Percentiles rank a stretch among this genome's conserved stretches.
These are phyloP conservation scores for Ridgeia piscesae DNA, from an alignment of 1,140 invertebrate genomes.

Conservation along the genomic window DNA sequence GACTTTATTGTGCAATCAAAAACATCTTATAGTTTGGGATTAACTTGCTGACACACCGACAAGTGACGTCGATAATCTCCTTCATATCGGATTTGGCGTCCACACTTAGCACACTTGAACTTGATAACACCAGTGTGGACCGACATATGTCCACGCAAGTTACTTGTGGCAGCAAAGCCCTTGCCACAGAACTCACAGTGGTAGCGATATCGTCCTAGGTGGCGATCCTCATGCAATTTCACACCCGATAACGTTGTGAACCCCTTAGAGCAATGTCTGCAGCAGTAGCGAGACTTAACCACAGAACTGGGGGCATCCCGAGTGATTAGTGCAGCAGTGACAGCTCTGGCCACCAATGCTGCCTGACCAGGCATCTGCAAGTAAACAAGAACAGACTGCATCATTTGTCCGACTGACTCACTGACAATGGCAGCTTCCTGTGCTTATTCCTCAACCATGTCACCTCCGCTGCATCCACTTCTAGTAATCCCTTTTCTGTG, in stretches of 20 bases:
- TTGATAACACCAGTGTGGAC: slow-evolving; percentile 57
- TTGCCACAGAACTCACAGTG: slow-evolving; percentile 23
- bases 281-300: neutral
- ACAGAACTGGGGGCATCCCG: neutral
- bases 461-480: too few species aligned
- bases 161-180: slow-evolving; percentile 64
- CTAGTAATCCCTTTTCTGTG: neutral
- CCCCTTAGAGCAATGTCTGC: neutral
- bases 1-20: too few species aligned
- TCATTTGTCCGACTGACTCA: neutral
- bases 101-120: slow-evolving; percentile 64
- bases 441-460: neutral
- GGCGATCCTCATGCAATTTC: neutral
- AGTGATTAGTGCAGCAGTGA: neutral
- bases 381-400: neutral
- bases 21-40: neutral
- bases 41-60: neutral
- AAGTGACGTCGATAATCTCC: neutral
- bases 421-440: neutral
- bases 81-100: neutral
- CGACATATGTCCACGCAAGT: slow-evolving; percentile 12
- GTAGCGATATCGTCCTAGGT: slow-evolving; percentile 12
- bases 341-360: neutral
- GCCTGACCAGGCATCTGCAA: neutral
- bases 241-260: neutral